A percentile compares a stretch with the other conserved stretches of the same genome.
Conservation (phyloP, 2,797 vertebrate species). For the Oreortyx pictus region DNA sequence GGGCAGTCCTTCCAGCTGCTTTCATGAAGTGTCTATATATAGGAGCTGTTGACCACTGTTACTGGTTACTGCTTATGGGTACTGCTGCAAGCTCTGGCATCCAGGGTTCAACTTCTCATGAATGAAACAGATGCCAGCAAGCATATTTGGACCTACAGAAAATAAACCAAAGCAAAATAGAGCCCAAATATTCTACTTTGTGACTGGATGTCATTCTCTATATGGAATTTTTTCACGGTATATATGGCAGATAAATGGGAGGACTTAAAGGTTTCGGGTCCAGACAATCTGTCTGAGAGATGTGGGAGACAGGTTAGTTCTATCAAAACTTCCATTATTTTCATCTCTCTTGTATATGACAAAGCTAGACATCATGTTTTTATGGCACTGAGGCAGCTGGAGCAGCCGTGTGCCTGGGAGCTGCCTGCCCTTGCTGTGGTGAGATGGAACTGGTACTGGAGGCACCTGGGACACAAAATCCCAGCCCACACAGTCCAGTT, state of each 20-base stretch:
- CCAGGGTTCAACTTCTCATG: rapidly evolving
- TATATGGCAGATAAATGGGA: background rate
- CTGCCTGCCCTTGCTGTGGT: background rate
- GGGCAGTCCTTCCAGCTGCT: rapidly evolving
- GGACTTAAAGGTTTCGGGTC: background rate
- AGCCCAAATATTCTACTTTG: background rate
- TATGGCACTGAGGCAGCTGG: background rate
- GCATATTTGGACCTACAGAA: background rate
- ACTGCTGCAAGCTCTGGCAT: background rate
- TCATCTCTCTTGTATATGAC: background rate
- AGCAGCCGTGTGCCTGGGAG: background rate
- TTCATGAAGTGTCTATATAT: background rate
- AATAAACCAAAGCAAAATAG: background rate
- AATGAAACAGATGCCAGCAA: background rate
- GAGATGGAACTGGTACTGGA: background rate
- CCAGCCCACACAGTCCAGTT: background rate
- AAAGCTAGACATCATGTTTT: background rate
- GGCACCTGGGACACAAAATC: background rate
- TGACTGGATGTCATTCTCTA: background rate
- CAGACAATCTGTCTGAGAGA: background rate
- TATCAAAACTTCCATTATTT: background rate
- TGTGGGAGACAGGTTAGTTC: background rate
- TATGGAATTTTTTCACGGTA: background rate
- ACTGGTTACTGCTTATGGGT: rapidly evolving
- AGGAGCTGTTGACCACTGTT: background rate